Conservation (phyloP, 2,113 vertebrate species). For the Romanogobio albipinnatus region DNA sequence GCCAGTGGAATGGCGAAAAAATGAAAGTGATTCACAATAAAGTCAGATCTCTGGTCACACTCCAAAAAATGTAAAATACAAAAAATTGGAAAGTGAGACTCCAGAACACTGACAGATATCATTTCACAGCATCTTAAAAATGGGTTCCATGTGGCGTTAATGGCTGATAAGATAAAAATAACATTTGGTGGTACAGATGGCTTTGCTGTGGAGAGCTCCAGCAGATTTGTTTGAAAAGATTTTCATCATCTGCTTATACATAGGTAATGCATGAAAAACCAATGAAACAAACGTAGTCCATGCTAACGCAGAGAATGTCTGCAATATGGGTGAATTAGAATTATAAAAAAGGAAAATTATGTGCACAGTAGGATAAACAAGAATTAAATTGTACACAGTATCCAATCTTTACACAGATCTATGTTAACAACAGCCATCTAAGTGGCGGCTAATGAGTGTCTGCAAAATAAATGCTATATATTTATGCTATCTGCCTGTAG, state of each 20-base stretch:
- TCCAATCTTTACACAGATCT: neutral
- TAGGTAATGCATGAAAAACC: neutral
- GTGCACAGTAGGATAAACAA: neutral
- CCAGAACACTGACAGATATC: slow-evolving; percentile 44
- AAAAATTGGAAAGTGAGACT: slow-evolving; percentile 4
- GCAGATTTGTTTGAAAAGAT: neutral
- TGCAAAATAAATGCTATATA: neutral
- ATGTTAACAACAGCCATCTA: neutral
- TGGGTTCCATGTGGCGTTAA: slow-evolving; percentile 19
- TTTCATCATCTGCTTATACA: neutral
- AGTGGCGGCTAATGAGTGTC: neutral
- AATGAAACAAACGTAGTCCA: neutral
- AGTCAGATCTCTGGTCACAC: neutral
- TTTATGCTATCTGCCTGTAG: neutral
- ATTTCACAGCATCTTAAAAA: slow-evolving; percentile 47
- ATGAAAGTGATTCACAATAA: neutral
- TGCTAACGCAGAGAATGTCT: neutral
- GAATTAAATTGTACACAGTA: slow-evolving; percentile 11
- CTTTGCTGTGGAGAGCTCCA: slow-evolving; percentile 45
- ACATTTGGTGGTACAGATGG: slow-evolving; percentile 56
- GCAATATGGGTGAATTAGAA: neutral
- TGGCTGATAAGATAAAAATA: slow-evolving; percentile 47
- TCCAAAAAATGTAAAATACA: neutral
- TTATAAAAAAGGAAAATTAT: neutral
- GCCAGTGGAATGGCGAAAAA: too few species aligned